Conservation (phyloP, 1,140 invertebrate genomes). For the Heliothis subflexa region DNA sequence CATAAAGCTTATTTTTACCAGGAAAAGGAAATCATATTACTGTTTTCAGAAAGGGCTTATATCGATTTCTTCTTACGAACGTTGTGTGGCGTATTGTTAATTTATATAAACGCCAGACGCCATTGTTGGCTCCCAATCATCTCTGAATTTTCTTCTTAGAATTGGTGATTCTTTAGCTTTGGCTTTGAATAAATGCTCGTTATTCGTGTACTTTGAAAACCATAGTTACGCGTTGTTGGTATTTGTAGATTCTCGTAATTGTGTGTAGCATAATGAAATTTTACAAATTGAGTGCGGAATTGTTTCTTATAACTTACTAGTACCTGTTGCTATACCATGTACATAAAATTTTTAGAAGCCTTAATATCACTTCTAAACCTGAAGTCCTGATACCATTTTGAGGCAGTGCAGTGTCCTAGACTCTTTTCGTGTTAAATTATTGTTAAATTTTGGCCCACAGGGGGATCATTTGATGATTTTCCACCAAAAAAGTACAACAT, state of each 20-base stretch:
- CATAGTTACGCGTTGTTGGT: background rate
- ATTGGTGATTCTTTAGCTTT: slow-evolving; percentile 27
- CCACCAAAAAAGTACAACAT: background rate
- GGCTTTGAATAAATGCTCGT: background rate
- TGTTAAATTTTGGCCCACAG: too few species aligned
- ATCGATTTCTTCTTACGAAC: slow-evolving; percentile 52
- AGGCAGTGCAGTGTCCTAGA: too few species aligned
- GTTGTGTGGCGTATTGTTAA: slow-evolving; percentile 49
- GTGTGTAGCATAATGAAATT: too few species aligned
- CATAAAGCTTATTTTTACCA: slow-evolving; percentile 48
- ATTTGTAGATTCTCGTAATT: background rate
- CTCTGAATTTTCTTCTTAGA: slow-evolving; percentile 18
- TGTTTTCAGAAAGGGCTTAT: slow-evolving; percentile 49
- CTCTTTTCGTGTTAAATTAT: too few species aligned
- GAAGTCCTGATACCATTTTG: too few species aligned
- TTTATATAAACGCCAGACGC: slow-evolving; percentile 42
- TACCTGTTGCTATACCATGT: too few species aligned
- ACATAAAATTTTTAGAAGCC: too few species aligned
- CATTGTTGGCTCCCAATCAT: slow-evolving; percentile 34
- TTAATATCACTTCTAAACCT: too few species aligned
- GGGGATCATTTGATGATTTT: too few species aligned
- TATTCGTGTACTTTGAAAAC: slow-evolving; percentile 3
- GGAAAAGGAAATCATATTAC: slow-evolving; percentile 51
- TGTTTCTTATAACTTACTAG: too few species aligned
- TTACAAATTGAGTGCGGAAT: too few species aligned